A percentile compares a stretch with the other conserved stretches of the same genome.
These are phyloP conservation scores for Dexiosoma caninum DNA, from an alignment of 2,888 invertebrate species.

Conservation along the genomic window DNA sequence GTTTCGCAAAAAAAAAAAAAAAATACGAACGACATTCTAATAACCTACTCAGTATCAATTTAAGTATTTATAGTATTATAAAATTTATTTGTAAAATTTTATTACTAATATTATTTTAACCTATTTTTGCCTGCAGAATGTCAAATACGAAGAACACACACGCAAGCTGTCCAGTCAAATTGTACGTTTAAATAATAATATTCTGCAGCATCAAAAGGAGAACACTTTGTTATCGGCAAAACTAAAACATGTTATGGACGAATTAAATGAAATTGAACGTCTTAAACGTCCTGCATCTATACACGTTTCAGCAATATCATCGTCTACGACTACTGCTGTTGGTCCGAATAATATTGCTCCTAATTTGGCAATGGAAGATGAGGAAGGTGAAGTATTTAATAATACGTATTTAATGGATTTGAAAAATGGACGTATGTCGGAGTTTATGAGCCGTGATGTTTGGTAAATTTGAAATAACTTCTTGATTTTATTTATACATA, in stretches of 20 bases:
- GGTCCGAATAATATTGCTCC: slow-evolving; percentile 68
- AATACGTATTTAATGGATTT: slow-evolving; percentile 86
- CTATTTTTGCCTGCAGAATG: slow-evolving; percentile 68
- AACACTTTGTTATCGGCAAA: slow-evolving; percentile 73
- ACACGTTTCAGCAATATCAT: slow-evolving; percentile 60
- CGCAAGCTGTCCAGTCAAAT: slow-evolving; percentile 75
- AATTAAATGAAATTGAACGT: slow-evolving; percentile 45
- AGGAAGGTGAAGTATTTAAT: slow-evolving; percentile 90
- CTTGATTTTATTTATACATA: not conserved
- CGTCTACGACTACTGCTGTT: slow-evolving; percentile 43
- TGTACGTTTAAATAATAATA: slow-evolving; percentile 74
- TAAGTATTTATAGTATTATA: no score
- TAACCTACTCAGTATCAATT: no score
- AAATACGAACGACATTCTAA: no score
- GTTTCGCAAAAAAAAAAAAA: no score
- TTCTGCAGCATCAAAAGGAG: slow-evolving; percentile 75
- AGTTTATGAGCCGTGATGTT: slow-evolving; percentile 69
- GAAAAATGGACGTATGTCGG: slow-evolving; percentile 80
- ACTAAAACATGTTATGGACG: slow-evolving; percentile 70
- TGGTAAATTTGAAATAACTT: slow-evolving; percentile 65
- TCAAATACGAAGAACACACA: slow-evolving; percentile 74
- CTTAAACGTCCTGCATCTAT: slow-evolving; percentile 68
- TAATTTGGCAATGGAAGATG: slow-evolving; percentile 87
- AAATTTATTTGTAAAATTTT: no score
- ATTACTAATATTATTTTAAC: no score